Evolutionary conservation across 2,113 vertebrate genomes (phyloP).

Genomic region (Scomber scombrus): DNA sequence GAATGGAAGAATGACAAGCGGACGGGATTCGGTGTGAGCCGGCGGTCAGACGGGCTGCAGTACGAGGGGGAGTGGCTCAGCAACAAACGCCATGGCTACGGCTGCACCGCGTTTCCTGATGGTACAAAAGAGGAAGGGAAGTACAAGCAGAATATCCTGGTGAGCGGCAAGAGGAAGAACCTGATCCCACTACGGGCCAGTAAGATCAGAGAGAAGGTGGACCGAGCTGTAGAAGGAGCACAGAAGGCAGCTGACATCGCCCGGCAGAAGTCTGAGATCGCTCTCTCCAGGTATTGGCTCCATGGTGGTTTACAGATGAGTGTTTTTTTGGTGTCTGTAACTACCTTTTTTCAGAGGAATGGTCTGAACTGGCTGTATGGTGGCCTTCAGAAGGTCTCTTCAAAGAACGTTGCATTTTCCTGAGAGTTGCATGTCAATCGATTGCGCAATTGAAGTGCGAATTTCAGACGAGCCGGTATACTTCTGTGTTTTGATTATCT

Average conservation of each 20-base stretch:
- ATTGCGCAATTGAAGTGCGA: too few species aligned
- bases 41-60: slow-evolving; percentile 94
- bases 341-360: background rate
- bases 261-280: slow-evolving; percentile 96
- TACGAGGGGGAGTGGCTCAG: slow-evolving; percentile 97
- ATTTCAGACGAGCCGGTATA: too few species aligned
- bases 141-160: slow-evolving; percentile 97
- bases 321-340: background rate
- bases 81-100: slow-evolving; percentile 97
- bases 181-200: slow-evolving; percentile 96
- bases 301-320: background rate
- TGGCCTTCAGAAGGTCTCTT: too few species aligned
- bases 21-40: slow-evolving; percentile 93
- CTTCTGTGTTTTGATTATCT: too few species aligned
- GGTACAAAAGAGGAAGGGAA: slow-evolving; percentile 99
- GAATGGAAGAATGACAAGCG: slow-evolving; percentile 99
- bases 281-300: slow-evolving; percentile 90
- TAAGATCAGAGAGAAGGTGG: slow-evolving; percentile 99
- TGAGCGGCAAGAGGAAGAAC: slow-evolving; percentile 97
- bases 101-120: slow-evolving; percentile 95
- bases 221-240: slow-evolving; percentile 92
- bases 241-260: slow-evolving; percentile 94
- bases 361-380: background rate
- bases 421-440: too few species aligned
- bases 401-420: too few species aligned